A percentile compares a stretch with the other conserved stretches of the same genome.
Conservation (phyloP, 1,140 invertebrate genomes). For the Temnothorax curvispinosus region DNA sequence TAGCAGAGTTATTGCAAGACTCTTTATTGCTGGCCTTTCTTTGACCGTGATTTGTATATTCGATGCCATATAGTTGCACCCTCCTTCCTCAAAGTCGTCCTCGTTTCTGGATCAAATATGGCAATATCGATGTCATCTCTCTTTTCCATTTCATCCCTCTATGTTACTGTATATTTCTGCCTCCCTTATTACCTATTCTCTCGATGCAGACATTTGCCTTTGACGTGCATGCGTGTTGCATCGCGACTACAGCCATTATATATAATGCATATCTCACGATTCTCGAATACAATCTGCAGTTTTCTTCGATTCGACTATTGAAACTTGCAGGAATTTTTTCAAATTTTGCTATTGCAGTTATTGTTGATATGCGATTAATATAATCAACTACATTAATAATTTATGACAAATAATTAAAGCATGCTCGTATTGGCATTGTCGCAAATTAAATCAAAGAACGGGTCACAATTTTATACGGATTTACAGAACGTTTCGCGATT, state of each 20-base stretch:
- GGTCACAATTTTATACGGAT: not conserved
- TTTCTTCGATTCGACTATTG: not conserved
- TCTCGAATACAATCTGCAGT: slow-evolving; percentile 23
- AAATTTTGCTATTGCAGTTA: not conserved
- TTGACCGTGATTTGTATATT: slow-evolving; percentile 49
- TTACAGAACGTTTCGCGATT: not conserved
- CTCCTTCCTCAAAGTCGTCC: slow-evolving; percentile 19
- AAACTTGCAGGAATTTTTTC: not conserved
- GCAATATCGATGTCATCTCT: slow-evolving; percentile 29
- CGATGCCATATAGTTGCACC: slow-evolving; percentile 1
- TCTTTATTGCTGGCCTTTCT: slow-evolving; percentile 19
- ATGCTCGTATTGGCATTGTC: not conserved
- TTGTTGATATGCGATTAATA: not conserved
- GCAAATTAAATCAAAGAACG: not conserved
- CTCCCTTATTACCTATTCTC: not conserved
- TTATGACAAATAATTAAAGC: not conserved
- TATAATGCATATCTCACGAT: slow-evolving; percentile 33
- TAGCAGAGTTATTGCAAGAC: not conserved
- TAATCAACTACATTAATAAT: not conserved
- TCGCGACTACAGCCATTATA: slow-evolving; percentile 52
- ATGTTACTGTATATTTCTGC: not conserved
- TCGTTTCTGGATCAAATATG: slow-evolving; percentile 40
- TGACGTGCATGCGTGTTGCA: slow-evolving; percentile 60
- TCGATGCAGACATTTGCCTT: slow-evolving; percentile 40
- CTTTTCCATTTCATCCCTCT: slow-evolving; percentile 20